These are phyloP conservation scores for Asteroscopus sphinx DNA, from an alignment of 2,888 invertebrate species.

Conservation along the genomic window DNA sequence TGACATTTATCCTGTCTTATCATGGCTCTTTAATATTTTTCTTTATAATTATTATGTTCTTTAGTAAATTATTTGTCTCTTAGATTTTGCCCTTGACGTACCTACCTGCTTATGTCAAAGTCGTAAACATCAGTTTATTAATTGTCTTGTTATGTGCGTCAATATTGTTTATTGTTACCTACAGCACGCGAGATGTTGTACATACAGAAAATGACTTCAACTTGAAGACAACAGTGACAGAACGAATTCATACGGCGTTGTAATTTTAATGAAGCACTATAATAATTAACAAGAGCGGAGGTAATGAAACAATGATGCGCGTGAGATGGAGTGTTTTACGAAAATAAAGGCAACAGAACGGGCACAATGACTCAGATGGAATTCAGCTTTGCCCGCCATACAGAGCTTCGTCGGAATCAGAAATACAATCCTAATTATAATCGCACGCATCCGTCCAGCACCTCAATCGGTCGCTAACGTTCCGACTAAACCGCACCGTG, in stretches of 20 bases:
- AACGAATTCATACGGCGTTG: slow-evolving; percentile 48
- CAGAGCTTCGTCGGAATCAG: slow-evolving; percentile 88
- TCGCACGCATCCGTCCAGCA: slow-evolving; percentile 88
- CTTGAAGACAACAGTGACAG: slow-evolving; percentile 49
- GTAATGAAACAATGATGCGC: slow-evolving; percentile 83
- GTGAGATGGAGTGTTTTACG: slow-evolving; percentile 85
- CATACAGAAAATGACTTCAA: slow-evolving; percentile 39
- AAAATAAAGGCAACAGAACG: slow-evolving; percentile 89
- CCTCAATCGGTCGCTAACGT: slow-evolving; percentile 85
- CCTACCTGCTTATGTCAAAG: slow-evolving; percentile 49
- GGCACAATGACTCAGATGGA: slow-evolving; percentile 90
- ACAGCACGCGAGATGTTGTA: slow-evolving; percentile 22
- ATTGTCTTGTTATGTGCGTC: slow-evolving; percentile 56
- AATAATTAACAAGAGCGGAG: slow-evolving; percentile 64
- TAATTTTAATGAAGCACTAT: slow-evolving; percentile 63
- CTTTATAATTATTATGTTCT: background rate
- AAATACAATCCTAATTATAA: slow-evolving; percentile 90
- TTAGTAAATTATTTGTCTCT: slow-evolving; percentile 27
- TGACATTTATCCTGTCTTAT: slow-evolving; percentile 24
- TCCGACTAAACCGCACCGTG: slow-evolving; percentile 60
- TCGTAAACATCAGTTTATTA: slow-evolving; percentile 57
- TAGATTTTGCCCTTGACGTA: slow-evolving; percentile 46
- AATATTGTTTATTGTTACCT: slow-evolving; percentile 48
- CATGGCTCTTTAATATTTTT: slow-evolving; percentile 24
- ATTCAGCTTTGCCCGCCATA: slow-evolving; percentile 87